These are phyloP conservation scores for Plecotus auritus DNA, from an alignment of 2,113 vertebrate species.

Conservation along the genomic window DNA sequence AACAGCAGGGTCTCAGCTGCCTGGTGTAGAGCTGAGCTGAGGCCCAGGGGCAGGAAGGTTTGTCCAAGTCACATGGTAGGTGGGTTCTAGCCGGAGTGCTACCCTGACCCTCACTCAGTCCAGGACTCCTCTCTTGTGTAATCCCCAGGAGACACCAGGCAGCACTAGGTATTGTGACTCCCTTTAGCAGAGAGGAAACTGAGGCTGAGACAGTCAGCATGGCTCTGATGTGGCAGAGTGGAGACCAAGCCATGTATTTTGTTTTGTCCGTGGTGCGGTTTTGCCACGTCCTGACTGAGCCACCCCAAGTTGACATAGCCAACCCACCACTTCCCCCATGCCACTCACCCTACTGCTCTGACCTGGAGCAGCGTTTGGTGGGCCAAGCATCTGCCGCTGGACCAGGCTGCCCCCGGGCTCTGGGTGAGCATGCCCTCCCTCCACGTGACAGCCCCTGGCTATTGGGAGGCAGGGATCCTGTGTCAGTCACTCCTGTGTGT, in stretches of 20 bases:
- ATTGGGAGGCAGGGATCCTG: constrained; percentile 26
- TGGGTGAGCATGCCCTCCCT: not conserved
- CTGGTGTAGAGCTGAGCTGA: not conserved
- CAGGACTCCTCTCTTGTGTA: not conserved
- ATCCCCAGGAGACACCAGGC: not conserved
- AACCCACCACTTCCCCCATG: not conserved
- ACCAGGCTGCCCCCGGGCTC: not conserved
- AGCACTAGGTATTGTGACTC: not conserved
- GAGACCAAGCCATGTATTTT: not conserved
- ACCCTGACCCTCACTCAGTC: not conserved
- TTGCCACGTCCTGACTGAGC: not conserved
- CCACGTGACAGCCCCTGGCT: not conserved
- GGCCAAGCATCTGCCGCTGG: not conserved
- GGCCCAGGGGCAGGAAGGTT: not conserved
- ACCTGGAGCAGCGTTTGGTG: not conserved
- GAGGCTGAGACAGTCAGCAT: not conserved
- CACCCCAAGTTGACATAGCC: fast-evolving
- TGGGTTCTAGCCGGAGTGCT: not conserved
- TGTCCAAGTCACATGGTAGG: not conserved
- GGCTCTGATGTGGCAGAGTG: not conserved
- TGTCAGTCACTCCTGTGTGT: not conserved
- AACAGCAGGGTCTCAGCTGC: not conserved
- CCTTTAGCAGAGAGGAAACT: not conserved
- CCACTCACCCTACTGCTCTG: not conserved
- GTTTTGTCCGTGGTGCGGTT: not conserved